phyloP scores from a whole-genome alignment of 1,140 invertebrate genomes.

The Coenobita brevimanus region DNA sequence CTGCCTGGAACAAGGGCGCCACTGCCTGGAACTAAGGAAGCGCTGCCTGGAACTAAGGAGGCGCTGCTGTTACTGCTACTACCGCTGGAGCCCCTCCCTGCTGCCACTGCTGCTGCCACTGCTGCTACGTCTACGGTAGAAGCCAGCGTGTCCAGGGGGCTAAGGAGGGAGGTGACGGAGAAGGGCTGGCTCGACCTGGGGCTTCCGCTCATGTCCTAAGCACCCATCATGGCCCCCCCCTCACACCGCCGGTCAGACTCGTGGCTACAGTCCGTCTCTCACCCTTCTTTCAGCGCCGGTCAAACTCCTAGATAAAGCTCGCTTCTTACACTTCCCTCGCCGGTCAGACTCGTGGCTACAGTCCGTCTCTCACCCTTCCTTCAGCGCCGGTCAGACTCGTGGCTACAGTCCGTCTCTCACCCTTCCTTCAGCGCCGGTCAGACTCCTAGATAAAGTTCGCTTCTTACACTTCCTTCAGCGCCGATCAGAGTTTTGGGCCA shows the following conservation, averaged over 20 bases:
- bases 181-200: slow-evolving; percentile 68
- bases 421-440: not conserved
- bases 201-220: slow-evolving; percentile 62
- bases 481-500: too few relatives aligned
- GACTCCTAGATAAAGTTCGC: too few relatives aligned
- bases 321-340: too few relatives aligned
- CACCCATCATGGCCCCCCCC: slow-evolving; percentile 47
- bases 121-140: slow-evolving; percentile 60
- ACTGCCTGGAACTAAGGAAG: too few relatives aligned
- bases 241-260: not conserved
- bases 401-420: not conserved
- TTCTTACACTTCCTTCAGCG: too few relatives aligned
- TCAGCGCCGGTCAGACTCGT: not conserved
- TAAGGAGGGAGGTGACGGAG: slow-evolving; percentile 68
- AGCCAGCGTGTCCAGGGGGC: slow-evolving; percentile 67
- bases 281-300: not conserved
- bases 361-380: too few relatives aligned
- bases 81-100: slow-evolving; percentile 46
- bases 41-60: slow-evolving; percentile 29
- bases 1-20: too few relatives aligned
- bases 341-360: too few relatives aligned
- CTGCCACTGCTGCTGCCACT: slow-evolving; percentile 60
- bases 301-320: too few relatives aligned
- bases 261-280: not conserved
- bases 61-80: slow-evolving; percentile 31